Percentiles rank a stretch among this genome's conserved stretches.
Conservation (phyloP, 1,140 invertebrate species). For the Monochamus saltuarius region DNA sequence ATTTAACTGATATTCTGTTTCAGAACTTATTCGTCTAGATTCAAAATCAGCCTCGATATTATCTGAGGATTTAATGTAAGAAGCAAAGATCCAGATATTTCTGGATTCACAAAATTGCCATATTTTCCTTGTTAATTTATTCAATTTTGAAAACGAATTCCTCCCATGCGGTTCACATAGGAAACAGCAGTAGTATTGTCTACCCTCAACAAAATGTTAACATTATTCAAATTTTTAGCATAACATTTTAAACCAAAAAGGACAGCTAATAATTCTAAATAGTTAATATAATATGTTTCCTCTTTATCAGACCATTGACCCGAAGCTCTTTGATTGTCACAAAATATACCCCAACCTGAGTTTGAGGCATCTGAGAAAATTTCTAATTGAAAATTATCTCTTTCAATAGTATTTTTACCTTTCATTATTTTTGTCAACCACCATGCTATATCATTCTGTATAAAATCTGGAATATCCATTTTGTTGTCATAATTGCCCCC, state of each 20-base stretch:
- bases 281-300: constrained; percentile 17
- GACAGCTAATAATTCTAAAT: constrained; percentile 21
- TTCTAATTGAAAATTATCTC: constrained; percentile 1
- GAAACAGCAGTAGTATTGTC: constrained; percentile 9
- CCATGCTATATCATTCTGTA: constrained; percentile 19
- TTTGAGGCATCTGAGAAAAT: constrained; percentile 15
- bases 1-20: constrained; percentile 4
- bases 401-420: not conserved
- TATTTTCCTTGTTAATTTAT: constrained; percentile 1
- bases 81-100: not conserved
- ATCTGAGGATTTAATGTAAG: not conserved
- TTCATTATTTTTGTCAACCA: constrained; percentile 11
- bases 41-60: not conserved
- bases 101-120: constrained; percentile 6
- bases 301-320: constrained; percentile 11
- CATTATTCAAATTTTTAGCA: not conserved
- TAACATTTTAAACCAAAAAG: constrained; percentile 23
- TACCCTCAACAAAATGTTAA: too few relatives aligned
- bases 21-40: constrained; percentile 3
- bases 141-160: not conserved
- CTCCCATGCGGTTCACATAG: constrained; percentile 2
- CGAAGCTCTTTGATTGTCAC: constrained; percentile 8
- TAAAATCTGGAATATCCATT: constrained; percentile 2
- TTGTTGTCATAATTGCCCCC: constrained; percentile 9
- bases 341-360: constrained; percentile 19